Conservation (phyloP, 2,113 vertebrate species). For the Forbesichthys papilliferus region DNA sequence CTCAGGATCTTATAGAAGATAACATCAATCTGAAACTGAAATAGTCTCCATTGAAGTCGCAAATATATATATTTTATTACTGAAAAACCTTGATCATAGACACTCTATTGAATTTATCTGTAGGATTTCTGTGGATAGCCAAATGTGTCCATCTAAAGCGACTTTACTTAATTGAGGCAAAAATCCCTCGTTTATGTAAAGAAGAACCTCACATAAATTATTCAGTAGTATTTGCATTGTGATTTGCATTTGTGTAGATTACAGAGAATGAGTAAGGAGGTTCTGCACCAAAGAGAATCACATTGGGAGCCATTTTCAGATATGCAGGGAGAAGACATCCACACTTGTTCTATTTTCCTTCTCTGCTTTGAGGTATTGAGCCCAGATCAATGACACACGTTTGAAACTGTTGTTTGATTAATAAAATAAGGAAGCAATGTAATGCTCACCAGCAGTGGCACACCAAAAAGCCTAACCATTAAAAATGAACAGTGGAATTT, state of each 20-base stretch:
- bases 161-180: slow-evolving; percentile 59
- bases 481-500: slow-evolving; percentile 75
- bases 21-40: slow-evolving; percentile 6
- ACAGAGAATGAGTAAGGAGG: slow-evolving; percentile 61
- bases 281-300: slow-evolving; percentile 71
- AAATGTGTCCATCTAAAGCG: slow-evolving; percentile 46
- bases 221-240: slow-evolving; percentile 75
- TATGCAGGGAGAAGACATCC: slow-evolving; percentile 58
- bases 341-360: slow-evolving; percentile 66
- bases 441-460: slow-evolving; percentile 61
- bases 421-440: slow-evolving; percentile 75
- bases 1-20: background rate
- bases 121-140: slow-evolving; percentile 36
- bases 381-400: slow-evolving; percentile 72
- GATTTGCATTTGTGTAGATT: slow-evolving; percentile 74
- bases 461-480: slow-evolving; percentile 66
- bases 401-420: slow-evolving; percentile 78
- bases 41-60: slow-evolving; percentile 8
- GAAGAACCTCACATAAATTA: slow-evolving; percentile 66
- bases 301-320: slow-evolving; percentile 60
- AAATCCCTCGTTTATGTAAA: slow-evolving; percentile 50
- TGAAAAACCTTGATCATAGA: slow-evolving; percentile 34
- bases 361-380: slow-evolving; percentile 66
- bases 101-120: slow-evolving; percentile 11
- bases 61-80: background rate